Percentiles rank a stretch among this genome's conserved stretches.
Conservation (phyloP, 2,797 vertebrate species). For the Ptychobarbus kaznakovi region DNA sequence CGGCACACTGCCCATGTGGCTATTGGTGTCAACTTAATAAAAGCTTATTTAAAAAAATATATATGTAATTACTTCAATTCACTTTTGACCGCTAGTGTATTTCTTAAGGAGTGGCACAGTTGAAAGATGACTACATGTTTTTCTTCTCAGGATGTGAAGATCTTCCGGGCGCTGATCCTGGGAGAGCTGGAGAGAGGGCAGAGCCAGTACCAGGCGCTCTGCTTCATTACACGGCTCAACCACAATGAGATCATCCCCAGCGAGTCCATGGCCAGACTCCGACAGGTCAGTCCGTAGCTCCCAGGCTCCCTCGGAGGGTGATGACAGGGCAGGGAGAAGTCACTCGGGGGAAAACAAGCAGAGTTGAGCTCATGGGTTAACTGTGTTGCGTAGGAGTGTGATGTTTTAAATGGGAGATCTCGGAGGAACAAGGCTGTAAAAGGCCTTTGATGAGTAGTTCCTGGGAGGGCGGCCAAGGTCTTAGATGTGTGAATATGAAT, state of each 20-base stretch:
- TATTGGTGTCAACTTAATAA: not conserved
- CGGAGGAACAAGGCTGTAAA: slow-evolving; percentile 29
- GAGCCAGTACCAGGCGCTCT: slow-evolving; percentile 95
- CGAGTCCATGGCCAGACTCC: slow-evolving; percentile 95
- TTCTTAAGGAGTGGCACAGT: not conserved
- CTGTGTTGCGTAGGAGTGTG: not conserved
- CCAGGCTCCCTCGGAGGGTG: not conserved
- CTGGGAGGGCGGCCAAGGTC: slow-evolving; percentile 1
- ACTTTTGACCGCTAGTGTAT: not conserved
- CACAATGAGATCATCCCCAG: slow-evolving; percentile 98
- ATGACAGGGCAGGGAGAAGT: not conserved
- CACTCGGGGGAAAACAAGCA: not conserved
- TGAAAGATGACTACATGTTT: slow-evolving; percentile 41
- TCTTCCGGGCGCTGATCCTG: slow-evolving; percentile 94
- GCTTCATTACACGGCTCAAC: slow-evolving; percentile 89
- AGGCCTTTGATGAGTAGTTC: slow-evolving; percentile 34
- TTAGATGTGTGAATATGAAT: slow-evolving; percentile 17
- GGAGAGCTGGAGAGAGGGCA: slow-evolving; percentile 96
- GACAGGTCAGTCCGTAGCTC: slow-evolving; percentile 83
- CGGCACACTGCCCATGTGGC: not conserved
- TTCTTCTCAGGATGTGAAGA: slow-evolving; percentile 89
- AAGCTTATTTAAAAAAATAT: not conserved
- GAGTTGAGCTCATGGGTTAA: slow-evolving; percentile 13
- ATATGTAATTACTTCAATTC: not conserved
- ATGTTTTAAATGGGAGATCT: slow-evolving; percentile 29